phyloP scores from a whole-genome alignment of 1,140 invertebrate species.

The Eumaeus atala region DNA sequence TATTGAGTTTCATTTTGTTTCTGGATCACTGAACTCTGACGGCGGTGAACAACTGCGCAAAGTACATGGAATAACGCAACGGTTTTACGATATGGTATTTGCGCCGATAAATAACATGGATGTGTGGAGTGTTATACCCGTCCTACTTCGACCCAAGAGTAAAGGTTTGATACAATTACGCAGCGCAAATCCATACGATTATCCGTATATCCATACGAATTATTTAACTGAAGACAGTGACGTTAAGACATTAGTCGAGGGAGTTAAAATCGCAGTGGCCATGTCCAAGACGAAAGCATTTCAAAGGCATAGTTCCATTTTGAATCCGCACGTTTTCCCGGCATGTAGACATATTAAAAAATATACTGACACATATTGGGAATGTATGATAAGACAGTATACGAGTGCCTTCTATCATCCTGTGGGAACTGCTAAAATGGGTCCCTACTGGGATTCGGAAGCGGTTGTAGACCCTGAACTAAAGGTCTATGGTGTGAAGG shows the following conservation, averaged over 20 bases:
- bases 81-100: conserved; percentile 84
- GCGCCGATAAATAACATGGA: conserved; percentile 85
- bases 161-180: conserved; percentile 86
- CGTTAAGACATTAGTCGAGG: conserved; percentile 86
- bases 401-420: conserved; percentile 91
- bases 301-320: conserved; percentile 79
- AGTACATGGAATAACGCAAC: conserved; percentile 83
- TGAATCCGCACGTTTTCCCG: conserved; percentile 81
- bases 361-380: conserved; percentile 85
- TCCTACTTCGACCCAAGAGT: conserved; percentile 87
- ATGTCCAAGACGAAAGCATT: conserved; percentile 84
- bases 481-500: conserved; percentile 85
- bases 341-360: conserved; percentile 79
- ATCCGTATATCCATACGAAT: conserved; percentile 94
- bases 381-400: conserved; percentile 88
- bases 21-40: conserved; percentile 91
- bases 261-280: conserved; percentile 85
- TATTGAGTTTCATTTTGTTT: conserved; percentile 94
- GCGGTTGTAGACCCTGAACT: conserved; percentile 92
- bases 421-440: conserved; percentile 95
- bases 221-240: conserved; percentile 89
- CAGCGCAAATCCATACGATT: conserved; percentile 89
- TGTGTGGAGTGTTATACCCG: conserved; percentile 89
- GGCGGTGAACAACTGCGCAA: conserved; percentile 88
- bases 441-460: conserved; percentile 85